Conservation (phyloP, 2,888 invertebrate genomes). For the Gisinianus flammeolus region DNA sequence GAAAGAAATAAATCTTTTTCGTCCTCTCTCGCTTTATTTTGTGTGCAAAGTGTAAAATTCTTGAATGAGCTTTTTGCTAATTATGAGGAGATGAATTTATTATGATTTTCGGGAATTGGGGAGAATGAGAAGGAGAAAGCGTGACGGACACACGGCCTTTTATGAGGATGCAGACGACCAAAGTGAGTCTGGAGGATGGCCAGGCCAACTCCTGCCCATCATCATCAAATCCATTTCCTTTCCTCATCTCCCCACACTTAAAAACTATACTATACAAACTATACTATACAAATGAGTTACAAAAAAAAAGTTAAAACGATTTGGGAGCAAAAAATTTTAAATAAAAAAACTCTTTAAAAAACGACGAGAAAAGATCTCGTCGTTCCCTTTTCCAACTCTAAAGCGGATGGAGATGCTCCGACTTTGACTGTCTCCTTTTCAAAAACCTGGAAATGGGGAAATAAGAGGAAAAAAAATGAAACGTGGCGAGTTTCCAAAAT, state of each 20-base stretch:
- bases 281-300: constrained; percentile 15
- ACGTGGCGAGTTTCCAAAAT: not conserved
- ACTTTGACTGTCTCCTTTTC: not conserved
- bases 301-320: not conserved
- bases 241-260: not conserved
- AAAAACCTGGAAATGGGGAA: constrained; percentile 5
- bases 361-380: too few relatives aligned
- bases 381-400: too few relatives aligned
- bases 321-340: not conserved
- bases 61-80: not conserved
- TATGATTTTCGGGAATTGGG: not conserved
- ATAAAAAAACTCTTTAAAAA: not conserved
- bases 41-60: not conserved
- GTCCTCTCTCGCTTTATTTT: not conserved
- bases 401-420: too few relatives aligned
- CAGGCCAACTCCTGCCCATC: not conserved
- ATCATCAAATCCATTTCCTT: constrained; percentile 4
- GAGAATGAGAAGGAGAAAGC: not conserved
- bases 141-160: constrained; percentile 26
- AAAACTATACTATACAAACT: not conserved
- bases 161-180: not conserved
- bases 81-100: not conserved
- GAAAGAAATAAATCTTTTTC: not conserved
- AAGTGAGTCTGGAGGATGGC: not conserved
- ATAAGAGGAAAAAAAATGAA: not conserved